Percentiles rank a stretch among this genome's conserved stretches.
Evolutionary conservation across 2,797 vertebrate genomes (phyloP).

Genomic region (Lycodopsis pacificus): DNA sequence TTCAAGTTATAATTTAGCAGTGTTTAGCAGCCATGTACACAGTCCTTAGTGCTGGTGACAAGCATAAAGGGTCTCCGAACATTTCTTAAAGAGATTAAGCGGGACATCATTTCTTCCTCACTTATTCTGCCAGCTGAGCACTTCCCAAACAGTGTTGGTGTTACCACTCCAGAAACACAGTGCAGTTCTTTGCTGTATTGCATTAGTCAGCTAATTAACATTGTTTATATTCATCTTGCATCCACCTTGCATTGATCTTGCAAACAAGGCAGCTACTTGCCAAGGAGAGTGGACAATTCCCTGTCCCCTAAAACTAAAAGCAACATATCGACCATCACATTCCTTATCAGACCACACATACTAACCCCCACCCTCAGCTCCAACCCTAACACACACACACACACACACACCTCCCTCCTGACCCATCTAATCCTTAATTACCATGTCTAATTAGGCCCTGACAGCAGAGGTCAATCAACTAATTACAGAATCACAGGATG

Average conservation of each 20-base stretch:
- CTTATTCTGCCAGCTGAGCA: conserved; percentile 57
- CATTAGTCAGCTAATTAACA: conserved; percentile 73
- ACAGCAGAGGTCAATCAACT: conserved; percentile 85
- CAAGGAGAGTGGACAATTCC: conserved; percentile 46
- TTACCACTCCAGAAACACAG: conserved; percentile 52
- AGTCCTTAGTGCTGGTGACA: conserved; percentile 23
- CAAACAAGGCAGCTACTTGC: conserved; percentile 50
- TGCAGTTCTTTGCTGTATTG: conserved; percentile 49
- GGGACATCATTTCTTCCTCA: conserved; percentile 41
- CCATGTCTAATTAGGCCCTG: conserved; percentile 82
- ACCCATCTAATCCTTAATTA: conserved; percentile 83
- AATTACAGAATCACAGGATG: conserved; percentile 80
- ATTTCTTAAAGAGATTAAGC: conserved; percentile 54
- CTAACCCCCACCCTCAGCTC: conserved; percentile 30
- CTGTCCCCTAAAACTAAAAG: conserved; percentile 65
- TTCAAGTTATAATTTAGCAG: conserved; percentile 53
- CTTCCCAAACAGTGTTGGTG: conserved; percentile 47
- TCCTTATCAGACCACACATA: conserved; percentile 57
- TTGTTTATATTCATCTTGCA: conserved; percentile 65
- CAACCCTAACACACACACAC: conserved; percentile 19
- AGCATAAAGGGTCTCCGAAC: conserved; percentile 41
- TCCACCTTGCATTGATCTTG: conserved; percentile 56
- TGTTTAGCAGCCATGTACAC: conserved; percentile 19
- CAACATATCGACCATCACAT: conserved; percentile 66
- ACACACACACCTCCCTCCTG: conserved; percentile 60